These are phyloP conservation scores for Threskiornis aethiopicus DNA, from an alignment of 2,797 vertebrate genomes.

Conservation along the genomic window DNA sequence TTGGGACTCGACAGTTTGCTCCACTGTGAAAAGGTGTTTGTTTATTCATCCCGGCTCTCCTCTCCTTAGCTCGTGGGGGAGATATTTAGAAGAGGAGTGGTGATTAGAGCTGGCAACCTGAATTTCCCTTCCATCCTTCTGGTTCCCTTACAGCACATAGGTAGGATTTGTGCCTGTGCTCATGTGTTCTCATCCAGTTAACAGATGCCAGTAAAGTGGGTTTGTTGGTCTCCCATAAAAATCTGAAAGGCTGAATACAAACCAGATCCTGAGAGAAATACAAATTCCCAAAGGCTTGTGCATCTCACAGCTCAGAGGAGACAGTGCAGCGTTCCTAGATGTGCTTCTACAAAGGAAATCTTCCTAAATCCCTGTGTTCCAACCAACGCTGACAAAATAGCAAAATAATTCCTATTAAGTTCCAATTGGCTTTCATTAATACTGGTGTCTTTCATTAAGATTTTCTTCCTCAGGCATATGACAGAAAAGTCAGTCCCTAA, in stretches of 20 bases:
- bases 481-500: slow-evolving; percentile 35
- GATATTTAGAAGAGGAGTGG: slow-evolving; percentile 18
- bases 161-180: slow-evolving; percentile 29
- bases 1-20: not conserved
- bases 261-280: slow-evolving; percentile 10
- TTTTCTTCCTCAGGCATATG: slow-evolving; percentile 15
- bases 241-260: slow-evolving; percentile 35
- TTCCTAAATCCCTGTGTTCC: slow-evolving; percentile 69
- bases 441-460: slow-evolving; percentile 23
- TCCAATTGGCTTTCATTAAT: slow-evolving; percentile 55
- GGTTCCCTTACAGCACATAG: not conserved
- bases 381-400: slow-evolving; percentile 60
- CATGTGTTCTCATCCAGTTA: slow-evolving; percentile 37
- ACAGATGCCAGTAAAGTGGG: not conserved
- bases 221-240: slow-evolving; percentile 44
- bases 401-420: slow-evolving; percentile 55
- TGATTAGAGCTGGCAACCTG: slow-evolving; percentile 27
- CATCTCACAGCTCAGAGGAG: slow-evolving; percentile 50
- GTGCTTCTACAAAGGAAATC: slow-evolving; percentile 69
- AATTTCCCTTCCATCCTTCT: slow-evolving; percentile 46
- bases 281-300: slow-evolving; percentile 41
- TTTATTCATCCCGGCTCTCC: not conserved
- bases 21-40: not conserved
- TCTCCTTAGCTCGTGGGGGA: not conserved
- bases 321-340: slow-evolving; percentile 26